A percentile compares a stretch with the other conserved stretches of the same genome.
Evolutionary conservation across 2,113 vertebrate genomes (phyloP).

Genomic region (Platysternon megacephalum): DNA sequence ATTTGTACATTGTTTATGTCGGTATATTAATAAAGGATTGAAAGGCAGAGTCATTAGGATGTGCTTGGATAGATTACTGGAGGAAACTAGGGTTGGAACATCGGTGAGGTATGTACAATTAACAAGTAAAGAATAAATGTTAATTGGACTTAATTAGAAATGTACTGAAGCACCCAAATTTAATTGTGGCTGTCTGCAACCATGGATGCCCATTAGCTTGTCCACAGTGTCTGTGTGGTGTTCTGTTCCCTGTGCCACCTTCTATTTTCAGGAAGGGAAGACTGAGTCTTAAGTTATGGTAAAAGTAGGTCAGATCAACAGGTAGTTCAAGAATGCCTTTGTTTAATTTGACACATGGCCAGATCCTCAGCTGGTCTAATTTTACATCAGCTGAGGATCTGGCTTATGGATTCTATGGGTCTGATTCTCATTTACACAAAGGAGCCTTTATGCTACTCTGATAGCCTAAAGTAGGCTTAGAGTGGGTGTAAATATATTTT

Average conservation of each 20-base stretch:
- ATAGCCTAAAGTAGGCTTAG: not conserved
- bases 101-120: slow-evolving; percentile 60
- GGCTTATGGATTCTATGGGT: not conserved
- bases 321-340: slow-evolving; percentile 54
- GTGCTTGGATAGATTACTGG: slow-evolving; percentile 42
- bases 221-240: not conserved
- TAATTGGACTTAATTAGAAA: slow-evolving; percentile 77
- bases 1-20: slow-evolving; percentile 63
- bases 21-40: slow-evolving; percentile 57
- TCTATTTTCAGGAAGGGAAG: slow-evolving; percentile 44
- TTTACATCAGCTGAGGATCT: not conserved
- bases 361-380: not conserved
- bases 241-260: slow-evolving; percentile 39
- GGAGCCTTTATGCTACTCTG: not conserved
- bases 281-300: slow-evolving; percentile 16
- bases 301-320: slow-evolving; percentile 53
- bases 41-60: slow-evolving; percentile 71
- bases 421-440: not conserved
- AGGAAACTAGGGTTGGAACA: slow-evolving; percentile 40
- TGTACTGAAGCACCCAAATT: slow-evolving; percentile 68
- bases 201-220: slow-evolving; percentile 58
- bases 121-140: slow-evolving; percentile 65
- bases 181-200: slow-evolving; percentile 56
- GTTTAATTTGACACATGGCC: slow-evolving; percentile 38
- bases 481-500: not conserved